A percentile compares a stretch with the other conserved stretches of the same genome.
Conservation (phyloP, 2,113 vertebrate species). For the Thryonomys swinderianus region DNA sequence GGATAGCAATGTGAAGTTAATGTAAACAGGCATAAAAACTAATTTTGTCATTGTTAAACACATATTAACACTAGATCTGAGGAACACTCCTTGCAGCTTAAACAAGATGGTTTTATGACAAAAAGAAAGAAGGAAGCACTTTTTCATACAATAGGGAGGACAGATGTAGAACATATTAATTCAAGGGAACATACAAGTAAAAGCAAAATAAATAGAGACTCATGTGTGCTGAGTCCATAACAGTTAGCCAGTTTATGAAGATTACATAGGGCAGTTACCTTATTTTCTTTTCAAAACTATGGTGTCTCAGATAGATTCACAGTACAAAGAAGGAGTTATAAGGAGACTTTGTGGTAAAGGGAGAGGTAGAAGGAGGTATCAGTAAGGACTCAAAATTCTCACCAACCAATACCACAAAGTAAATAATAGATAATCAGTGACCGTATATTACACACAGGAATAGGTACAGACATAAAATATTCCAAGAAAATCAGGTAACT, state of each 20-base stretch:
- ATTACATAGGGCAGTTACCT: neutral
- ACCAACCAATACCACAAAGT: neutral
- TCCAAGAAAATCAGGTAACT: neutral
- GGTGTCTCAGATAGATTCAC: neutral
- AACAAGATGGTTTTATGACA: constrained; percentile 25
- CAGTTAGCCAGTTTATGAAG: neutral
- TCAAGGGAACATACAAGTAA: neutral
- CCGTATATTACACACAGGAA: neutral
- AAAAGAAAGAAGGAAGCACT: neutral
- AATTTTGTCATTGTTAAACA: neutral
- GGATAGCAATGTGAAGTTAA: neutral
- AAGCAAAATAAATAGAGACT: constrained; percentile 48
- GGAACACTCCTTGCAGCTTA: constrained; percentile 18
- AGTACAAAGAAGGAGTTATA: neutral
- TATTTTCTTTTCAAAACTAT: constrained; percentile 23
- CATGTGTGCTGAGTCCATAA: neutral
- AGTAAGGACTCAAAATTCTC: neutral
- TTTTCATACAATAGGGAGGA: constrained; percentile 10
- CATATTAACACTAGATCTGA: neutral
- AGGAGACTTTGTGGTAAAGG: neutral
- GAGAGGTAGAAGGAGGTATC: neutral
- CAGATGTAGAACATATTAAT: neutral
- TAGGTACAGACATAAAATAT: constrained; percentile 21
- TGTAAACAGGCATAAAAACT: constrained; percentile 18
- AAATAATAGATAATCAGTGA: neutral